A percentile compares a stretch with the other conserved stretches of the same genome.
Conservation (phyloP, 1,140 invertebrate species). For the Ceratina japonica region DNA sequence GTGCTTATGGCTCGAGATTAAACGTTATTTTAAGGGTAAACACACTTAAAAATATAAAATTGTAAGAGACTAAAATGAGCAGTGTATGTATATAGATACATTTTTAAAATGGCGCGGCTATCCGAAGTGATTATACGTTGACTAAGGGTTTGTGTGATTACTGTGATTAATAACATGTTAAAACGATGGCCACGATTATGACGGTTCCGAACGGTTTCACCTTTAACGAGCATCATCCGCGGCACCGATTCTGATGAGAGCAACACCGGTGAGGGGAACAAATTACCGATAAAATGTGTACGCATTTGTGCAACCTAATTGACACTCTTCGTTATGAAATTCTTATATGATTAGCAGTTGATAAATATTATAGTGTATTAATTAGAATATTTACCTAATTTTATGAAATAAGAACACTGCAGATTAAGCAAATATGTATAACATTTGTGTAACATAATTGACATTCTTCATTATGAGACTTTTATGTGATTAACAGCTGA, state of each 20-base stretch:
- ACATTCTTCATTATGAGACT: background rate
- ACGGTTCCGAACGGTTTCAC: background rate
- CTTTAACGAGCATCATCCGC: conserved; percentile 10
- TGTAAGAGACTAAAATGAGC: background rate
- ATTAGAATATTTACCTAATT: no score
- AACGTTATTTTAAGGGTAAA: background rate
- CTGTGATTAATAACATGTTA: conserved; percentile 17
- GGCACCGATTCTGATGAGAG: background rate
- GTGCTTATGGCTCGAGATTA: no score
- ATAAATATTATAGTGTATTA: no score
- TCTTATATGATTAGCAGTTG: background rate
- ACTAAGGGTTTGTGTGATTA: background rate
- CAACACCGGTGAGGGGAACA: conserved; percentile 1
- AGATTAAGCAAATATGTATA: no score
- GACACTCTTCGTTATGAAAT: background rate
- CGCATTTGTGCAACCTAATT: background rate
- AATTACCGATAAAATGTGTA: background rate
- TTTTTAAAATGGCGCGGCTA: background rate
- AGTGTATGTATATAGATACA: no score
- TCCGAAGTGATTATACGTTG: background rate
- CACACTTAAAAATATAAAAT: background rate
- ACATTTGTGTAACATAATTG: background rate
- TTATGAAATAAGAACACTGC: no score
- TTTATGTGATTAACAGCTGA: no score
- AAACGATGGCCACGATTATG: background rate